phyloP scores from a whole-genome alignment of 2,888 invertebrate genomes.

The Leptinotarsa peninsularis region DNA sequence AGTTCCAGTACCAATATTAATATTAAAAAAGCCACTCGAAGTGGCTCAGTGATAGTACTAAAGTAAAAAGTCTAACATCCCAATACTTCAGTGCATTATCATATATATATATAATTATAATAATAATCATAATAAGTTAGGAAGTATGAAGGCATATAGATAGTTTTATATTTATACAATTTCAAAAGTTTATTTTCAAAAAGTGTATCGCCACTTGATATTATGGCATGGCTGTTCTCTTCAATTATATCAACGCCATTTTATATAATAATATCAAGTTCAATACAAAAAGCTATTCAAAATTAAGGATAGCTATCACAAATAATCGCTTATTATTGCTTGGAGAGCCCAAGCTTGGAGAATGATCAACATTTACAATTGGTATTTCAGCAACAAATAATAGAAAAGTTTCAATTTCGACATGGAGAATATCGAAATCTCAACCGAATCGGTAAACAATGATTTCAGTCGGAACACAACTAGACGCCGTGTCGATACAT shows the following conservation, averaged over 20 bases:
- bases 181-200: constrained; percentile 59
- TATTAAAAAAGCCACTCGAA: constrained; percentile 64
- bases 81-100: constrained; percentile 68
- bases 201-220: constrained; percentile 54
- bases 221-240: constrained; percentile 39
- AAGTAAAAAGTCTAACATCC: constrained; percentile 68
- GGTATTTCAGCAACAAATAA: constrained; percentile 42
- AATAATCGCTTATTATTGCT: constrained; percentile 59
- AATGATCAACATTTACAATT: constrained; percentile 61
- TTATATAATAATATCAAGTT: constrained; percentile 54
- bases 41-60: constrained; percentile 67
- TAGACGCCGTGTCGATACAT: constrained; percentile 51
- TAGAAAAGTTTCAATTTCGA: constrained; percentile 17
- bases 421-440: constrained; percentile 46
- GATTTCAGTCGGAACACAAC: constrained; percentile 57
- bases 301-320: constrained; percentile 64
- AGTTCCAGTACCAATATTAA: constrained; percentile 63
- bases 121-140: constrained; percentile 65
- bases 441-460: constrained; percentile 45
- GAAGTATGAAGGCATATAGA: constrained; percentile 69
- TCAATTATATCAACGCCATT: constrained; percentile 39
- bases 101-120: constrained; percentile 59
- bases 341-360: constrained; percentile 58
- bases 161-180: constrained; percentile 65
- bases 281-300: constrained; percentile 60